Base-by-base conservation (phyloP, 1,140 invertebrate genomes). In the Brachionus angularis region DNA sequence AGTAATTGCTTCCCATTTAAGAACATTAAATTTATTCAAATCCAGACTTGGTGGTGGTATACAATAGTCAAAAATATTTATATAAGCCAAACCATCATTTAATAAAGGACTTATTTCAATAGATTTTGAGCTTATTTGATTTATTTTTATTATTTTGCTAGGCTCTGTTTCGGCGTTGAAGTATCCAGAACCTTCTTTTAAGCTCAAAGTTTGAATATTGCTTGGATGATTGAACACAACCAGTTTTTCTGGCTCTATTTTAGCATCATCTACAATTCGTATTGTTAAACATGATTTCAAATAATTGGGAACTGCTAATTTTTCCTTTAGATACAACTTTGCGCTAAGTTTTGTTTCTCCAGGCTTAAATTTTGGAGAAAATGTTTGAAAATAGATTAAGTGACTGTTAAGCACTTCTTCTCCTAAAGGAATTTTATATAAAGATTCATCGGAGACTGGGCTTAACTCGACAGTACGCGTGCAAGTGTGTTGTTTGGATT, bases 21-120 rank as follows among this genome's bases (percentile, higher is more conserved):
- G 27, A 12, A 39, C 53, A 21, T 58, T 5, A n/a, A n/a, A n/a
- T 5, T 23, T 0, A 1, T 33, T 14, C 7, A 39, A 23, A 25
- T 29, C 27, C 18, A 58, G 23, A 58, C 23, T 58, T 18, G 36
- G 8, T 8, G 53, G 53, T 14, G 53, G 53, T 12, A 58, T 39
- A 39, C 53, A 58, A 58, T 39, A 58, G 10, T 58, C 53, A 58
- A 21, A 58, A 3, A 58, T 23, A n/a, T 58, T 58, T 39, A 58
- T 16, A 10, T 23, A 39, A 39, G 33, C 36, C 53, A 58, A 23
- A 14, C 53, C 53, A 58, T 58, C 39, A 12, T 58, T 58, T 5
- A 23, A 39, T 23, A 58, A 39, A 1, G 53, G 53, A 10, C 33
- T 58, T 25, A 58, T 36, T 42, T 58, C 33, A 23, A 58, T 10